Evolutionary conservation across 2,888 invertebrate genomes (phyloP).

Genomic region (Meta bourneti): DNA sequence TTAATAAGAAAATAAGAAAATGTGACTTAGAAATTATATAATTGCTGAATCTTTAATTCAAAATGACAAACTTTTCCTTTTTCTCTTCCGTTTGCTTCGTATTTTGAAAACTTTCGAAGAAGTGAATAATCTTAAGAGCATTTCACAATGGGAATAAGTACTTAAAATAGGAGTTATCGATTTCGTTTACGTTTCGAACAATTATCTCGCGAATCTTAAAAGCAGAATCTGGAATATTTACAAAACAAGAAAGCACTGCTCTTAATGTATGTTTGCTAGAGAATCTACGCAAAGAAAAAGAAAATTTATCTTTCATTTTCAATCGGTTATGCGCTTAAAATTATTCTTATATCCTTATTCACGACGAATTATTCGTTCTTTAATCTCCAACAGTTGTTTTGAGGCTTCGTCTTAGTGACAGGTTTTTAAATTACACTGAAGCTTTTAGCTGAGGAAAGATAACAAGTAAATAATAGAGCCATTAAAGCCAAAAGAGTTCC

Average conservation of each 20-base stretch:
- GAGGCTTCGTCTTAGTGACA: neutral
- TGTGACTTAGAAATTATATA: too few species aligned
- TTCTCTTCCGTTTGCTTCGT: too few species aligned
- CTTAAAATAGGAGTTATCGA: too few species aligned
- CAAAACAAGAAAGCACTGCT: neutral
- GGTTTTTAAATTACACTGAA: constrained; percentile 12
- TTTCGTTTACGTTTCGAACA: neutral
- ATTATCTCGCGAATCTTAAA: neutral
- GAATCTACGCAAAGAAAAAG: neutral
- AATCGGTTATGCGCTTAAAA: neutral
- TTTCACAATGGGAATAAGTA: too few species aligned
- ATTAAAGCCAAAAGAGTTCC: constrained; percentile 20
- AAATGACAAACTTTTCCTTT: too few species aligned
- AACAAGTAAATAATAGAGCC: constrained; percentile 52
- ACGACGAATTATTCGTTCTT: neutral
- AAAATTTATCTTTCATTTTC: neutral
- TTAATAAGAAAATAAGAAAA: too few species aligned
- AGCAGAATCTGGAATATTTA: neutral
- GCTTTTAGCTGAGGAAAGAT: constrained; percentile 14
- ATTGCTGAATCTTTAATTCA: too few species aligned
- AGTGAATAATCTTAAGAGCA: too few species aligned
- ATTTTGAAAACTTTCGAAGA: too few species aligned
- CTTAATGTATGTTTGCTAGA: neutral
- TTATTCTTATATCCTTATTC: neutral
- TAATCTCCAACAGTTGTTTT: neutral